phyloP scores from a whole-genome alignment of 2,797 vertebrate genomes.

The Anguilla megastoma region DNA sequence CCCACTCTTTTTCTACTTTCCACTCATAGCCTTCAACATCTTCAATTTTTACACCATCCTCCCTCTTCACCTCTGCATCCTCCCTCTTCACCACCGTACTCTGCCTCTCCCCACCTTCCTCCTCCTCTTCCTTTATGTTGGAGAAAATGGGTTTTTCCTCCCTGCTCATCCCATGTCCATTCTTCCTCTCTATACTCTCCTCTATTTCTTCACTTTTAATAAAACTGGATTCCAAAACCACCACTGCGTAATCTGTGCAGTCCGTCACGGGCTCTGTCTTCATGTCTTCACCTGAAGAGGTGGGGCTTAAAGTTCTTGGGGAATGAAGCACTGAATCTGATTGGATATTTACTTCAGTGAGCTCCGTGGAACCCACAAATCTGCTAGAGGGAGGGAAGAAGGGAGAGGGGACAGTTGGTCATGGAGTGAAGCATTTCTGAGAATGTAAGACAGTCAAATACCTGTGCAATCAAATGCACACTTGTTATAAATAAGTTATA shows the following conservation, averaged over 20 bases:
- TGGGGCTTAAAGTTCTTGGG: background rate
- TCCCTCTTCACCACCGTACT: background rate
- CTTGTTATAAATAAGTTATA: too few species aligned
- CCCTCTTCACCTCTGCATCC: background rate
- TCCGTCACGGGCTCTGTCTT: background rate
- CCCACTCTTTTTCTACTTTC: background rate
- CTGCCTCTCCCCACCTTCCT: background rate
- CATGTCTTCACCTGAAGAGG: background rate
- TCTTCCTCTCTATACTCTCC: background rate
- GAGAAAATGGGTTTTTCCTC: background rate
- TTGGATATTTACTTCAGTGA: background rate
- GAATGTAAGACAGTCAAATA: too few species aligned
- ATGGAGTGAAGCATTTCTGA: background rate
- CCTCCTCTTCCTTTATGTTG: constrained; percentile 16
- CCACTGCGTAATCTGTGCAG: background rate
- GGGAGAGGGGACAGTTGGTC: background rate
- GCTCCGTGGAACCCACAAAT: background rate
- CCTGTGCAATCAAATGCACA: too few species aligned
- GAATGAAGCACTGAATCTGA: background rate
- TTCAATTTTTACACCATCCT: background rate
- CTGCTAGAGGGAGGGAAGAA: background rate
- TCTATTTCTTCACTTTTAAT: background rate
- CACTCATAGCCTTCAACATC: background rate
- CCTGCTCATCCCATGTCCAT: background rate
- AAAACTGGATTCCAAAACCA: background rate